Evolutionary conservation across 2,113 vertebrate species (phyloP).

Genomic region (Tragelaphus buxtoni): DNA sequence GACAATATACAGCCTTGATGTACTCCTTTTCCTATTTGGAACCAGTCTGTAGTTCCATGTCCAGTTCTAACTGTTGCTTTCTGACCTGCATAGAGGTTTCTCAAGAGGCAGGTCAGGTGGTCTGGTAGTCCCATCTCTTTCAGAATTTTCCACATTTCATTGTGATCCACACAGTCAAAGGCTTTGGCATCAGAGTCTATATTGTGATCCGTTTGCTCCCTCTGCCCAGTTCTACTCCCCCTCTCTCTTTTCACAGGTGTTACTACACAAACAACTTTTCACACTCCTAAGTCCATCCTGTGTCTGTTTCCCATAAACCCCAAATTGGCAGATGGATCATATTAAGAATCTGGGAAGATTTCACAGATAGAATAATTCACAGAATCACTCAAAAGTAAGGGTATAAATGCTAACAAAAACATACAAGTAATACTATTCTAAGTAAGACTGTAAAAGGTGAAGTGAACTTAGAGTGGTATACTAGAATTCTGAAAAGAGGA

Average conservation of each 20-base stretch:
- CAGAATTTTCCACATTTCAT: no score
- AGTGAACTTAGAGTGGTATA: neutral
- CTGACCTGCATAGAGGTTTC: no score
- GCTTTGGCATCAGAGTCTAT: neutral
- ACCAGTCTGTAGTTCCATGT: no score
- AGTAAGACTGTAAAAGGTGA: neutral
- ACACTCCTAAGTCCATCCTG: neutral
- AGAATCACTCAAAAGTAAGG: neutral
- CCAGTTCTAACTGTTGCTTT: no score
- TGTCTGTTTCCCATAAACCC: neutral
- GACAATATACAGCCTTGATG: no score
- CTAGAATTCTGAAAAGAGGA: neutral
- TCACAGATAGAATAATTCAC: neutral
- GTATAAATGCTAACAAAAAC: neutral
- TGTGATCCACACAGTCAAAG: no score
- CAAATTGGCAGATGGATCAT: neutral
- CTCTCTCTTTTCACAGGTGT: neutral
- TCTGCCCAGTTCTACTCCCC: neutral
- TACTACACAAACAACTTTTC: neutral
- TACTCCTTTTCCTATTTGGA: no score
- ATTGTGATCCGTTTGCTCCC: neutral
- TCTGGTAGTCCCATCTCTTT: no score
- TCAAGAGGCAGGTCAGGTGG: no score
- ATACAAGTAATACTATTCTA: neutral
- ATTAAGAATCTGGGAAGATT: neutral